Conservation (phyloP, 2,797 vertebrate species). For the Enteromius thamalakanensis region DNA sequence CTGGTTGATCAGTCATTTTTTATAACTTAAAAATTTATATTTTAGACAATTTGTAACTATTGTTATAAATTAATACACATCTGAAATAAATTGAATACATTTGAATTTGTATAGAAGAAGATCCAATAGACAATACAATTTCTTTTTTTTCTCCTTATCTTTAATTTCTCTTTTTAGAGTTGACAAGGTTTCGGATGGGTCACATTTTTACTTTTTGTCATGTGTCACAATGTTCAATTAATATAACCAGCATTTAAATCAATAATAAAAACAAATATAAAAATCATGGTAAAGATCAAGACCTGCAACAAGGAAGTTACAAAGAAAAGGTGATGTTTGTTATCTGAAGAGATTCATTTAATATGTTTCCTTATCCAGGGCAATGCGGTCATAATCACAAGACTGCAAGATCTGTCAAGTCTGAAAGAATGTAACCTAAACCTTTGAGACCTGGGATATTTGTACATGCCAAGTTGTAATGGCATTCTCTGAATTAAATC, state of each 20-base stretch:
- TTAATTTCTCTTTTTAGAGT: neutral
- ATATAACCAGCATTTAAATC: neutral
- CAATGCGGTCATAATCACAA: neutral
- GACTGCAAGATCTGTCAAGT: constrained; percentile 9
- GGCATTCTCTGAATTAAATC: neutral
- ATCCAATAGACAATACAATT: neutral
- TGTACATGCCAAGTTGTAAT: neutral
- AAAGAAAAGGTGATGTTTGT: neutral
- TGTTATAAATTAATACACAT: neutral
- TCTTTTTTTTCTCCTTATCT: neutral
- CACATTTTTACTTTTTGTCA: neutral
- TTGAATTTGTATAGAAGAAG: too few relatives aligned
- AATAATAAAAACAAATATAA: neutral
- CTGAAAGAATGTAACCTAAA: neutral
- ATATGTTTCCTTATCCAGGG: neutral
- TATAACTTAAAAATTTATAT: too few relatives aligned
- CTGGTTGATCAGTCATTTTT: neutral
- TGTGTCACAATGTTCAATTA: neutral
- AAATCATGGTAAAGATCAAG: neutral
- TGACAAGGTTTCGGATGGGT: neutral
- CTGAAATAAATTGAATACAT: neutral
- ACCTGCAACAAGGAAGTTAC: neutral
- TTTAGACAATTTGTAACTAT: too few relatives aligned
- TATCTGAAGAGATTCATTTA: neutral
- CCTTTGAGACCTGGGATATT: neutral